Percentiles rank a stretch among this genome's conserved stretches.
Conservation (phyloP, 2,888 invertebrate species). For the Hypena proboscidalis region DNA sequence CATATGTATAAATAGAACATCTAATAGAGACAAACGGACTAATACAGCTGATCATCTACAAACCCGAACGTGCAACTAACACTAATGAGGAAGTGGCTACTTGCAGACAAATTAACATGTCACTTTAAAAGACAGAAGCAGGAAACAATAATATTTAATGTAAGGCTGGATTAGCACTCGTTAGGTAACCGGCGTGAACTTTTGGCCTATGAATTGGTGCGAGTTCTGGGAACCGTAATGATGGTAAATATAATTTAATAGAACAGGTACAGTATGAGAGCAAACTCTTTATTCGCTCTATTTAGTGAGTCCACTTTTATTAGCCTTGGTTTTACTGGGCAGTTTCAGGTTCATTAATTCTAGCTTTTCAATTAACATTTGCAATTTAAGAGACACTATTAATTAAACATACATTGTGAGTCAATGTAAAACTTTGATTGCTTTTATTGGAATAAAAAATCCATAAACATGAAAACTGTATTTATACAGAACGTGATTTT, state of each 20-base stretch:
- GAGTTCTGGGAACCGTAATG: slow-evolving; percentile 33
- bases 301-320: slow-evolving; percentile 1
- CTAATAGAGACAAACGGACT: slow-evolving; percentile 66
- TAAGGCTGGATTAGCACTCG: slow-evolving; percentile 75
- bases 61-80: slow-evolving; percentile 75
- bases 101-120: slow-evolving; percentile 78
- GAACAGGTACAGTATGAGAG: slow-evolving; percentile 2
- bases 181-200: slow-evolving; percentile 56
- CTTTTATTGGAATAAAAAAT: too few species aligned
- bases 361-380: too few species aligned
- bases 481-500: background rate
- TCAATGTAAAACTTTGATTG: too few species aligned
- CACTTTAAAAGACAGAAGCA: slow-evolving; percentile 75
- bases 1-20: slow-evolving; percentile 51
- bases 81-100: slow-evolving; percentile 83
- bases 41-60: slow-evolving; percentile 69
- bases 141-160: slow-evolving; percentile 78
- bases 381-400: too few species aligned
- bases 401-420: too few species aligned
- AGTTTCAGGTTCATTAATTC: too few species aligned
- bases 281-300: slow-evolving; percentile 1
- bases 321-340: too few species aligned
- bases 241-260: slow-evolving; percentile 26
- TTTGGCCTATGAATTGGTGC: slow-evolving; percentile 42
- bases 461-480: too few species aligned